Base-by-base conservation (phyloP, 2,113 vertebrate genomes). In the Zingel zingel region DNA sequence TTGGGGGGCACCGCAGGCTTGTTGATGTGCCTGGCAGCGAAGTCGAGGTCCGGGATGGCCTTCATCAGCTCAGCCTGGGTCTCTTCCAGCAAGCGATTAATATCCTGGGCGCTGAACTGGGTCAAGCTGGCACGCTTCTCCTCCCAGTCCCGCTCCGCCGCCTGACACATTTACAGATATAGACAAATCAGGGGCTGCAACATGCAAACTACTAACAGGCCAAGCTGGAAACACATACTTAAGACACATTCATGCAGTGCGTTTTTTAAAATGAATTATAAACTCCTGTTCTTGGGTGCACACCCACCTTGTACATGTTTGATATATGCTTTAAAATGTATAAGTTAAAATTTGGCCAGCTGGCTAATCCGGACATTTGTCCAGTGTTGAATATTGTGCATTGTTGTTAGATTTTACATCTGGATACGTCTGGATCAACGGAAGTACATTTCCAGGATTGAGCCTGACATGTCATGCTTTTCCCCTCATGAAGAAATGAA, bases 1-100 rank as follows among this genome's bases (percentile, higher is more conserved):
- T 95, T 95, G 6, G 95, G 94, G 23, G 94, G 94, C 51, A 94
- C 94, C 0, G 93, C 91, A 0, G 89, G 79, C 69, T 95, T 96
- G 90, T 90, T 93, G 83, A 97, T 96, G 91, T 97, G 97, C 93
- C 96, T 98, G 94, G 97, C 96, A 0, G 97, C 97, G 9, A 98
- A 99, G 75, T 99, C 98, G 74, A 99, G 94, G 94, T 99, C 98
- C 0, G 98, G 98, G 78, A 99, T 98, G 92, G 98, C 98, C 92
- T 99, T 99, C 96, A 99, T 98, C 14, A 99, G 95, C 94, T 99
- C 97, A 0, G 97, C 98, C 88, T 99, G 98, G 0, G 98, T 99
- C 95, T 99, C 98, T 58, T 99, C 98, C 94, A 99, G 94, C 3
- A 99, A 93, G 21, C 98, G 97, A 86, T 98, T 99, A 94, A 99